These are phyloP conservation scores for Cyprinodon diabolis DNA, from an alignment of 2,797 vertebrate genomes.

Conservation along the genomic window DNA sequence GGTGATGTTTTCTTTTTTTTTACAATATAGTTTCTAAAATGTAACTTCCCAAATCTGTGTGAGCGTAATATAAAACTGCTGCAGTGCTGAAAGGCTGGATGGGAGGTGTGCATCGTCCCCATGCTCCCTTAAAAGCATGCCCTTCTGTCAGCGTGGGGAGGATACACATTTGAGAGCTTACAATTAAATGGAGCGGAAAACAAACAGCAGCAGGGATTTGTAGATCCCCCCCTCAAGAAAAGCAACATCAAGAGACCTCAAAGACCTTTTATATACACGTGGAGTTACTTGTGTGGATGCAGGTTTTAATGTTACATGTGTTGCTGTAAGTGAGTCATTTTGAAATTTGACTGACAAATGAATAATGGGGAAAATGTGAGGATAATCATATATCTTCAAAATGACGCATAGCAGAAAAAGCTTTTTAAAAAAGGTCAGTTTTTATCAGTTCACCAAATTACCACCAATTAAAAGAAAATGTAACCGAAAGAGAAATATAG, in stretches of 20 bases:
- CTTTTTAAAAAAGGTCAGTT: no score
- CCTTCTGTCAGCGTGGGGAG: constrained; percentile 27
- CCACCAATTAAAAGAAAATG: no score
- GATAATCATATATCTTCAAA: no score
- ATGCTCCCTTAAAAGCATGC: constrained; percentile 35
- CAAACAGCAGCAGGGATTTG: constrained; percentile 30
- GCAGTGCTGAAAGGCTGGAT: constrained; percentile 17
- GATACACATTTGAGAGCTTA: constrained; percentile 42
- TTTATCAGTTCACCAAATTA: no score
- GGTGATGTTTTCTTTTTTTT: constrained; percentile 50
- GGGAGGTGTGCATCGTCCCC: constrained; percentile 32
- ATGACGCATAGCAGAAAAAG: no score
- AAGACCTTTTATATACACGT: not conserved
- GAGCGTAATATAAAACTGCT: constrained; percentile 1
- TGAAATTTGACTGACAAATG: no score
- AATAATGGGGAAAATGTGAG: no score
- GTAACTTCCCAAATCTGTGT: not conserved
- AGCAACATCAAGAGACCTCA: no score
- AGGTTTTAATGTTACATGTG: no score
- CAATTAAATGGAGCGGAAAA: constrained; percentile 49
- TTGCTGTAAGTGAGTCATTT: no score
- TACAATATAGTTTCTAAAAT: constrained; percentile 31
- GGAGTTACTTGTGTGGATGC: no score
- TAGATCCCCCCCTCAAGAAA: not conserved
- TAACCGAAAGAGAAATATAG: no score